Percentiles rank a stretch among this genome's conserved stretches.
phyloP scores from a whole-genome alignment of 2,888 invertebrate species.

The Callyntrura guangdongensis region DNA sequence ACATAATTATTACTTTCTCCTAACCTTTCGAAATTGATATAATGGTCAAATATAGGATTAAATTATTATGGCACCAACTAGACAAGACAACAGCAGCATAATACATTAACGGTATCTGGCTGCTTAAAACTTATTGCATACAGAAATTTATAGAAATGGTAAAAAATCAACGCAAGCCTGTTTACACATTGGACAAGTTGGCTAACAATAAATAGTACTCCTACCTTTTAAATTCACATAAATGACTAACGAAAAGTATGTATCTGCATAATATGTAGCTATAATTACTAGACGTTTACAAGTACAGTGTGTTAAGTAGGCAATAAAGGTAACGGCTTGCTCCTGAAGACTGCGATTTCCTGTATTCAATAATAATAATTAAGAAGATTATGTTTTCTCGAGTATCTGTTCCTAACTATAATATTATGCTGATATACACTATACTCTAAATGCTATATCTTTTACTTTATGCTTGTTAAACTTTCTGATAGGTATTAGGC shows the following conservation, averaged over 20 bases:
- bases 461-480: slow-evolving; percentile 1
- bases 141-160: slow-evolving; percentile 21
- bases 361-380: not conserved
- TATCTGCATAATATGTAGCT: not conserved
- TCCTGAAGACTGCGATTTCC: slow-evolving; percentile 33
- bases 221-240: too few relatives aligned
- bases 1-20: not conserved
- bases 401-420: not conserved
- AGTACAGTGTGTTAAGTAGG: not conserved
- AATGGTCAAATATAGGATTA: not conserved
- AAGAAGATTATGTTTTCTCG: not conserved
- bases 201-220: not conserved
- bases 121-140: not conserved
- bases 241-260: too few relatives aligned
- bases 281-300: slow-evolving; percentile 30
- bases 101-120: not conserved
- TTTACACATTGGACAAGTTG: not conserved
- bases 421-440: not conserved
- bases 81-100: not conserved
- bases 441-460: too few relatives aligned
- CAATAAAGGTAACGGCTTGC: slow-evolving; percentile 25
- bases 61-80: slow-evolving; percentile 42
- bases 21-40: not conserved
- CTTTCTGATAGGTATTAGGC: slow-evolving; percentile 27
- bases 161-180: not conserved